Evolutionary conservation across 2,797 vertebrate genomes (phyloP).

Genomic region (Hypotaenidia philippensis): DNA sequence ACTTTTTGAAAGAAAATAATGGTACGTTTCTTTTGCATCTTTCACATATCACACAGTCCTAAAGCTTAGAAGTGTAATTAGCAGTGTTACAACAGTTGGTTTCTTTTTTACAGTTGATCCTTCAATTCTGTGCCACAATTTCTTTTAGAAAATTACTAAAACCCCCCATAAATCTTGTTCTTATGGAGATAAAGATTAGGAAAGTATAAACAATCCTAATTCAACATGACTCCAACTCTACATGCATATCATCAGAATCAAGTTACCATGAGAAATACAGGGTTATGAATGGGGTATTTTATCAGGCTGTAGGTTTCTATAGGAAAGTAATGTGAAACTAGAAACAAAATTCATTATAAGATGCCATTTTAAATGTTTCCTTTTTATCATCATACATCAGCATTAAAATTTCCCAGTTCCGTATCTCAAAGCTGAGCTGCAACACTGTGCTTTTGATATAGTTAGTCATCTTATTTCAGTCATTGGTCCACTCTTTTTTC

Average conservation of each 20-base stretch:
- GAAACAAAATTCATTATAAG: not conserved
- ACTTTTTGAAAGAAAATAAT: not conserved
- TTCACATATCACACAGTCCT: rapidly evolving
- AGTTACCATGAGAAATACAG: not conserved
- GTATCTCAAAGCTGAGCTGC: not conserved
- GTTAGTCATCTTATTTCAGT: not conserved
- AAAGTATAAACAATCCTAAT: not conserved
- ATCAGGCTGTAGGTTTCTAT: not conserved
- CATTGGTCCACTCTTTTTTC: not conserved
- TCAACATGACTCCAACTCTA: not conserved
- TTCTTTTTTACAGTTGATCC: not conserved
- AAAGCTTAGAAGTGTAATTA: not conserved
- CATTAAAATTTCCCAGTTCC: not conserved
- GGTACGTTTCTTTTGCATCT: not conserved
- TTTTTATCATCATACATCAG: not conserved
- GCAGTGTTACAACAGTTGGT: not conserved
- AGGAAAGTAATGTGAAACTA: not conserved
- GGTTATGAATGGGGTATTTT: not conserved
- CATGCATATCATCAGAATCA: not conserved
- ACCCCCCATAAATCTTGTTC: not conserved
- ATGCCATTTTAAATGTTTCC: not conserved
- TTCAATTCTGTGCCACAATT: not conserved
- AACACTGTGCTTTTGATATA: not conserved
- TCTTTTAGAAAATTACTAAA: not conserved
- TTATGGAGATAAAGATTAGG: not conserved